phyloP scores from a whole-genome alignment of 2,113 vertebrate genomes.

The Oryzias woworae region DNA sequence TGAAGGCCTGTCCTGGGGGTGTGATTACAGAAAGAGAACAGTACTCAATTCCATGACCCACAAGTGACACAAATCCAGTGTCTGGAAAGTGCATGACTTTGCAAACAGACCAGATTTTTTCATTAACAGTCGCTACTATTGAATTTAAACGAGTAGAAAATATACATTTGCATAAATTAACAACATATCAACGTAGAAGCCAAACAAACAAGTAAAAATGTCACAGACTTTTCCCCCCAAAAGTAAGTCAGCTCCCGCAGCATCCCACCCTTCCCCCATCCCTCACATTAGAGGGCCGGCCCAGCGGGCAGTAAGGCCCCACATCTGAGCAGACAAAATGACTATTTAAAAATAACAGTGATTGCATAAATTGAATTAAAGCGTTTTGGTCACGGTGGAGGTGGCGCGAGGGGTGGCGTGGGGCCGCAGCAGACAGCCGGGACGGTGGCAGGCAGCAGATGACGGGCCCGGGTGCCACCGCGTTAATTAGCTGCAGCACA shows the following conservation, averaged over 20 bases:
- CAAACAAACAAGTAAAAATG: conserved; percentile 48
- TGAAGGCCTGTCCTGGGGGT: conserved; percentile 71
- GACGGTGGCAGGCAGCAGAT: conserved; percentile 95
- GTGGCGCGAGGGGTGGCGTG: conserved; percentile 79
- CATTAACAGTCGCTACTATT: not conserved
- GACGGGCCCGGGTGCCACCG: conserved; percentile 91
- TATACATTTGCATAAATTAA: not conserved
- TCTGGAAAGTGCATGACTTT: conserved; percentile 54
- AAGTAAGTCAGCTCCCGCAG: conserved; percentile 44
- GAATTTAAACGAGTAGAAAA: not conserved
- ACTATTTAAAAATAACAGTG: conserved; percentile 99
- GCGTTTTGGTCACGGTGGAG: conserved; percentile 95
- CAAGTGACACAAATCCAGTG: conserved; percentile 28
- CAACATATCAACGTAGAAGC: conserved; percentile 17
- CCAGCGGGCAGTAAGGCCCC: conserved; percentile 78
- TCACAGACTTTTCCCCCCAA: conserved; percentile 11
- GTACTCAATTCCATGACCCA: conserved; percentile 40
- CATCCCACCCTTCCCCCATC: conserved; percentile 40
- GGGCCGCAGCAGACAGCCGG: conserved; percentile 68
- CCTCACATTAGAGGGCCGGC: conserved; percentile 64
- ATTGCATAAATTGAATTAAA: conserved; percentile 99
- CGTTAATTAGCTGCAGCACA: conserved; percentile 89
- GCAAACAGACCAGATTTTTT: conserved; percentile 16
- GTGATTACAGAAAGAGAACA: conserved; percentile 60
- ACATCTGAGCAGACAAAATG: conserved; percentile 90